Percentiles rank a stretch among this genome's conserved stretches.
phyloP scores from a whole-genome alignment of 2,888 invertebrate genomes.

The Cylindroiulus punctatus region DNA sequence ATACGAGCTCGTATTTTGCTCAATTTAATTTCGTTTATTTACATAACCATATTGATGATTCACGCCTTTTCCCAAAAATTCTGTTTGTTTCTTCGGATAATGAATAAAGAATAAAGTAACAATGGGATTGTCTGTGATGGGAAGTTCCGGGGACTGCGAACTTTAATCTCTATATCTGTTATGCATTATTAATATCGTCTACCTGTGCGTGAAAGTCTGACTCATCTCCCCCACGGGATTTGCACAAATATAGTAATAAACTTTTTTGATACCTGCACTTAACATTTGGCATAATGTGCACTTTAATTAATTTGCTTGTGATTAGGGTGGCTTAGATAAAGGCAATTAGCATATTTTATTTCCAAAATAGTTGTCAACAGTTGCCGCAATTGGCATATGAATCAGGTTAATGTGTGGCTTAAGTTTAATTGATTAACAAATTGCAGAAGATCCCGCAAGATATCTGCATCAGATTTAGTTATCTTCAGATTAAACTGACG shows the following conservation, averaged over 20 bases:
- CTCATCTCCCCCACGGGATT: not conserved
- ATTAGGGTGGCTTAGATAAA: not conserved
- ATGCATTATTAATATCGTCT: not conserved
- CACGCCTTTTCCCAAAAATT: not conserved
- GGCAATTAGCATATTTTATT: not conserved
- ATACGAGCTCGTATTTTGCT: too few relatives aligned
- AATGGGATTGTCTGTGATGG: not conserved
- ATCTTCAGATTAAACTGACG: not conserved
- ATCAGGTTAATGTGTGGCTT: too few relatives aligned
- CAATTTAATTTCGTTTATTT: not conserved
- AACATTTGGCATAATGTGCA: not conserved
- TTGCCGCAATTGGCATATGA: not conserved
- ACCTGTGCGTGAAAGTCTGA: not conserved
- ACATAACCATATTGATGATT: not conserved
- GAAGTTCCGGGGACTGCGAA: not conserved
- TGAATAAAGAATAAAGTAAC: not conserved
- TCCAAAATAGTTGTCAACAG: not conserved
- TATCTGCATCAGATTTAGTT: not conserved
- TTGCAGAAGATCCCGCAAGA: too few relatives aligned
- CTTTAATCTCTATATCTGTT: slow-evolving; percentile 21
- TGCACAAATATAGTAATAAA: not conserved
- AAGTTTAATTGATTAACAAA: too few relatives aligned
- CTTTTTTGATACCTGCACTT: not conserved
- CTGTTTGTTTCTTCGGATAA: not conserved
- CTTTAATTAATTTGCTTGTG: not conserved